Conservation (phyloP, 2,888 invertebrate genomes). For the Caenorhabditis sp. region DNA sequence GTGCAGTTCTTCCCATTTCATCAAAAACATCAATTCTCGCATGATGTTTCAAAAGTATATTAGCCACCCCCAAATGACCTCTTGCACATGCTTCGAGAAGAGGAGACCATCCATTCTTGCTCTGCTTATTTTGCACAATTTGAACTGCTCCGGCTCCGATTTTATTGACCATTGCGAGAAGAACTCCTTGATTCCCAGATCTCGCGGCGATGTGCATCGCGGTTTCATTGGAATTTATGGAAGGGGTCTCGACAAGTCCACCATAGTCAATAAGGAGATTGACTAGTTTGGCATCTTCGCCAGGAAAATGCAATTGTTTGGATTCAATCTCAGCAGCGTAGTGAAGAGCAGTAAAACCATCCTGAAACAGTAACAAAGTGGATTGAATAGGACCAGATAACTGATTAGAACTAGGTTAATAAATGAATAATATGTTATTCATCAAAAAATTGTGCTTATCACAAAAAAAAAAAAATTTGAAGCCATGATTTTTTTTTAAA, state of each 20-base stretch:
- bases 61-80: conserved; percentile 91
- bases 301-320: conserved; percentile 82
- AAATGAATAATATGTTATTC: no score
- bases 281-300: conserved; percentile 83
- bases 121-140: conserved; percentile 91
- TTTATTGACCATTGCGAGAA: conserved; percentile 90
- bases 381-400: no score
- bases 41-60: conserved; percentile 82
- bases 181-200: conserved; percentile 87
- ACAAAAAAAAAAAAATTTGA: no score
- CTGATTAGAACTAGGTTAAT: no score
- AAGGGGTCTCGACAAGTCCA: conserved; percentile 74
- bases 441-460: no score
- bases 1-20: conserved; percentile 86
- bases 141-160: conserved; percentile 90
- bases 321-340: conserved; percentile 89
- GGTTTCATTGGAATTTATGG: conserved; percentile 83
- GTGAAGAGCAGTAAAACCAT: conserved; percentile 92
- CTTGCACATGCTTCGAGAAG: conserved; percentile 92
- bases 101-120: conserved; percentile 90
- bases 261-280: conserved; percentile 87
- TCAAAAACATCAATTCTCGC: conserved; percentile 99
- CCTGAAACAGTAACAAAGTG: conserved; percentile 72
- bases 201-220: conserved; percentile 93
- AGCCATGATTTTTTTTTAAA: no score